Evolutionary conservation across 2,888 invertebrate species (phyloP).

Genomic region (Schizaphis graminum): DNA sequence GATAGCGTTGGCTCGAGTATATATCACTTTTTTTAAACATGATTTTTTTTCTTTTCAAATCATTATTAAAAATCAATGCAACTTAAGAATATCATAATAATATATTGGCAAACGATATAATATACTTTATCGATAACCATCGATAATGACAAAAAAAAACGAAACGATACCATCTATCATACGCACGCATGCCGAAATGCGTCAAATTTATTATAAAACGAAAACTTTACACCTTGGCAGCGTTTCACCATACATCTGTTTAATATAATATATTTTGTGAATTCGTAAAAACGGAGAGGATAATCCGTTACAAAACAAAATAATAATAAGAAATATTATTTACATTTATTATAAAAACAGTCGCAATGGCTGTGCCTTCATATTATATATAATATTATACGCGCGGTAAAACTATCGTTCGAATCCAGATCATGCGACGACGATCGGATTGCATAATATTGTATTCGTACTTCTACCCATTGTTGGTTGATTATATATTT

Average conservation of each 20-base stretch:
- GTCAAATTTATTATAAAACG: constrained; percentile 17
- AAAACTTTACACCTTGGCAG: constrained; percentile 43
- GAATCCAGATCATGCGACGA: constrained; percentile 42
- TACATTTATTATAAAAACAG: constrained; percentile 31
- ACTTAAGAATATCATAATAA: not conserved
- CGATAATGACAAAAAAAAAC: not conserved
- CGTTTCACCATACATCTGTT: constrained; percentile 11
- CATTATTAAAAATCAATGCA: constrained; percentile 8
- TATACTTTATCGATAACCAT: not conserved
- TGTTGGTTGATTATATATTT: constrained; percentile 39
- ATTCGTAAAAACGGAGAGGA: not conserved
- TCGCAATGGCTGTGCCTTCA: not conserved
- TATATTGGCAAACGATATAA: constrained; percentile 18
- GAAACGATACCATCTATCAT: not conserved
- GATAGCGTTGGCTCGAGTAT: not conserved
- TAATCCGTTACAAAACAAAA: constrained; percentile 32
- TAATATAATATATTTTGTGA: not conserved
- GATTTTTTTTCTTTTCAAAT: constrained; percentile 14
- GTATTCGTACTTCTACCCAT: not conserved
- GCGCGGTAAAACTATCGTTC: constrained; percentile 20
- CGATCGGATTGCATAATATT: constrained; percentile 52
- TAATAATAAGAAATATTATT: constrained; percentile 37
- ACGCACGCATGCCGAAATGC: too few species aligned
- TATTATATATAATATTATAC: not conserved
- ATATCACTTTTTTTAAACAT: not conserved